A percentile compares a stretch with the other conserved stretches of the same genome.
phyloP scores from a whole-genome alignment of 1,140 invertebrate genomes.

The Drosophila mauritiana region DNA sequence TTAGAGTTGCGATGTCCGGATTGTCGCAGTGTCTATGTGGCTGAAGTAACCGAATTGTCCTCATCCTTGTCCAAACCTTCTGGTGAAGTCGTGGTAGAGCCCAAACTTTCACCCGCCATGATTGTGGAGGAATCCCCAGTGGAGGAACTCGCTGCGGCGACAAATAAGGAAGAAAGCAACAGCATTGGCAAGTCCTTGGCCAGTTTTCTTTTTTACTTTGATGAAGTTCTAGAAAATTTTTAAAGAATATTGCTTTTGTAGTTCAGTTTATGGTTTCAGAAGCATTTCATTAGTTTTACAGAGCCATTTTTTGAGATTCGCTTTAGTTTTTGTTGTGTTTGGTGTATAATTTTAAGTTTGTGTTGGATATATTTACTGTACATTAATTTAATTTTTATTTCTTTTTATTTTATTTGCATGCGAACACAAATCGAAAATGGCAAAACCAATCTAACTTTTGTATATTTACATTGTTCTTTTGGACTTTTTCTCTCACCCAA shows the following conservation, averaged over 20 bases:
- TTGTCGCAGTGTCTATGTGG: slow-evolving; percentile 86
- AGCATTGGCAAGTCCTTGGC: slow-evolving; percentile 77
- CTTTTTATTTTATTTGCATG: slow-evolving; percentile 70
- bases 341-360: slow-evolving; percentile 20
- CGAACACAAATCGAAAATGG: slow-evolving; percentile 55
- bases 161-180: slow-evolving; percentile 67
- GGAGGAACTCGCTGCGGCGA: slow-evolving; percentile 4
- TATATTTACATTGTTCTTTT: slow-evolving; percentile 76
- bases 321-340: background rate
- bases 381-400: slow-evolving; percentile 55
- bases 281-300: background rate
- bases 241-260: slow-evolving; percentile 15
- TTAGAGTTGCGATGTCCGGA: slow-evolving; percentile 86
- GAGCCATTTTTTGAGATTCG: slow-evolving; percentile 12
- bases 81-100: slow-evolving; percentile 16
- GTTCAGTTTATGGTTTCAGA: slow-evolving; percentile 10
- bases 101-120: slow-evolving; percentile 64
- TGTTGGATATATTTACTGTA: slow-evolving; percentile 26
- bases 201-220: slow-evolving; percentile 19
- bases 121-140: slow-evolving; percentile 67
- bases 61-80: slow-evolving; percentile 57
- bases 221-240: slow-evolving; percentile 30
- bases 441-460: slow-evolving; percentile 68
- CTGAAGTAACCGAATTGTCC: slow-evolving; percentile 84
- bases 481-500: slow-evolving; percentile 63